A percentile compares a stretch with the other conserved stretches of the same genome.
Evolutionary conservation across 2,888 invertebrate genomes (phyloP).

Genomic region (Aelia acuminata): DNA sequence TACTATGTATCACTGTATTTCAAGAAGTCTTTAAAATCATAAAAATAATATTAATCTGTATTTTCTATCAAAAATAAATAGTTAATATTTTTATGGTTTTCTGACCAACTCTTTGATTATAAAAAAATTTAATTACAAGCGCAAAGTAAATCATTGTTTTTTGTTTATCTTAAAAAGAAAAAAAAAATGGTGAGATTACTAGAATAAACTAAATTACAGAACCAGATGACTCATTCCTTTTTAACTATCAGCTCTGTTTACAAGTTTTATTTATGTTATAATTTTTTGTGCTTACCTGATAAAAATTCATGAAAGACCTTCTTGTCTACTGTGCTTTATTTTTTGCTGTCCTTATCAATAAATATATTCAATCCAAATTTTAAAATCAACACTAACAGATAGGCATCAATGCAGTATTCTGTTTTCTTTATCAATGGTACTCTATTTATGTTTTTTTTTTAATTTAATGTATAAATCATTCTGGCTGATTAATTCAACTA

Average conservation of each 20-base stretch:
- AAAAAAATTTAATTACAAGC: too few species aligned
- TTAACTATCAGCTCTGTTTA: neutral
- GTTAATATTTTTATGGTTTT: too few species aligned
- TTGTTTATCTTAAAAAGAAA: neutral
- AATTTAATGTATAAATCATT: too few species aligned
- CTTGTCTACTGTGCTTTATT: neutral
- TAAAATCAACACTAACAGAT: too few species aligned
- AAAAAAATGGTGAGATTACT: neutral
- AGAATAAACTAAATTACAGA: neutral
- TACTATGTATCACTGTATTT: too few species aligned
- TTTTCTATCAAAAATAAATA: too few species aligned
- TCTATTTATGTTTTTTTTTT: neutral
- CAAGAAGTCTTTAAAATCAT: too few species aligned
- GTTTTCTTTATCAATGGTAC: neutral
- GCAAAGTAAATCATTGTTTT: too few species aligned
- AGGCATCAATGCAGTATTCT: neutral
- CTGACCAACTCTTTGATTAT: too few species aligned
- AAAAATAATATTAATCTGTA: too few species aligned
- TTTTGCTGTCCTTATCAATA: neutral
- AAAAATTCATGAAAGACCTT: neutral
- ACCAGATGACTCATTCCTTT: neutral
- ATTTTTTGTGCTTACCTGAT: neutral
- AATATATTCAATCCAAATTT: neutral
- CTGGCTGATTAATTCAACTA: constrained; percentile 46
- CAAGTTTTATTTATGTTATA: neutral